Evolutionary conservation across 2,888 invertebrate genomes (phyloP).

Genomic region (Petrophora chlorosata): DNA sequence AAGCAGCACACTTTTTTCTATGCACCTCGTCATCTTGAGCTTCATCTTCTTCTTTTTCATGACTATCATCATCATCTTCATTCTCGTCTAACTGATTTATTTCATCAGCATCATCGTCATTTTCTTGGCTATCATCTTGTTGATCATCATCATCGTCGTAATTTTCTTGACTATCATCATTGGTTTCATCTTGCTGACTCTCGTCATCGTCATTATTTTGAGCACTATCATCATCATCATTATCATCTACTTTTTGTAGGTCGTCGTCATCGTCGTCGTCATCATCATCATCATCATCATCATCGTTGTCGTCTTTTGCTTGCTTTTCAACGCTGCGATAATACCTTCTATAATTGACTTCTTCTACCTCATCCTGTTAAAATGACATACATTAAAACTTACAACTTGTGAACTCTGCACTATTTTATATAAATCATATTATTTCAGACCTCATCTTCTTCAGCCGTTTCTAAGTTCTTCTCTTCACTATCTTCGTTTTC

Average conservation of each 20-base stretch:
- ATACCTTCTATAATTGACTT: constrained; percentile 43
- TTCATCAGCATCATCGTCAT: constrained; percentile 38
- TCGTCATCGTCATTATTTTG: constrained; percentile 31
- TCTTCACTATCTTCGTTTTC: constrained; percentile 47
- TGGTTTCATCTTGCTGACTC: too few species aligned
- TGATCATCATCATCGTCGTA: constrained; percentile 33
- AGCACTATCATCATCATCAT: constrained; percentile 27
- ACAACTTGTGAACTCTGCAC: neutral
- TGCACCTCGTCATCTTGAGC: constrained; percentile 52
- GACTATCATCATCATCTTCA: constrained; percentile 33
- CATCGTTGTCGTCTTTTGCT: constrained; percentile 40
- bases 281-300: constrained; percentile 44
- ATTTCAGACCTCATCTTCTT: constrained; percentile 47
- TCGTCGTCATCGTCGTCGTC: constrained; percentile 44
- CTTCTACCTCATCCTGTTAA: constrained; percentile 44
- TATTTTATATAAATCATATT: constrained; percentile 9
- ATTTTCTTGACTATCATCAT: constrained; percentile 18
- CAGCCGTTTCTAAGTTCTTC: constrained; percentile 39
- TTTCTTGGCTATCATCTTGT: constrained; percentile 41
- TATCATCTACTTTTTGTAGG: constrained; percentile 41
- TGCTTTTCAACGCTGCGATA: constrained; percentile 35
- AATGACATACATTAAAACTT: constrained; percentile 14
- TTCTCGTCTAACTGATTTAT: constrained; percentile 6
- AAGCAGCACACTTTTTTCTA: constrained; percentile 45
- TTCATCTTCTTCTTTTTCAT: constrained; percentile 32